Evolutionary conservation across 2,113 vertebrate genomes (phyloP).

Genomic region (Fukomys damarensis): DNA sequence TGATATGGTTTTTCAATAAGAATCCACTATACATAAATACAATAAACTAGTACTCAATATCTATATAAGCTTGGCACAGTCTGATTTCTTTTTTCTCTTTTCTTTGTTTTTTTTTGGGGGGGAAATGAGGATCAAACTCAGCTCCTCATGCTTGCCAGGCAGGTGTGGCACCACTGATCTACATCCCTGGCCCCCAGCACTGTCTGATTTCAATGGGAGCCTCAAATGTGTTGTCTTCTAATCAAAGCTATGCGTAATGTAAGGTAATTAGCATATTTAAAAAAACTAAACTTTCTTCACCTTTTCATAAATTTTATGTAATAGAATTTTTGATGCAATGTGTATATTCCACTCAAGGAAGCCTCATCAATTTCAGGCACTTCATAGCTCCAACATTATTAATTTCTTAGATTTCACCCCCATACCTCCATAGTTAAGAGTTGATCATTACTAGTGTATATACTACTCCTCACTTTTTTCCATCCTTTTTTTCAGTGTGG

Average conservation of each 20-base stretch:
- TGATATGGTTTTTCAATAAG: not conserved
- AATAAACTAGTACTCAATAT: not conserved
- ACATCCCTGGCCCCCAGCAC: too few relatives aligned
- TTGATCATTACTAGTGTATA: not conserved
- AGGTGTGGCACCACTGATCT: too few relatives aligned
- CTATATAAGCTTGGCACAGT: not conserved
- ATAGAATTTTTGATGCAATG: constrained; percentile 10
- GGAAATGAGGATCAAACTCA: too few relatives aligned
- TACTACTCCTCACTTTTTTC: not conserved
- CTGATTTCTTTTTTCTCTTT: too few relatives aligned
- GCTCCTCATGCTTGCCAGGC: too few relatives aligned
- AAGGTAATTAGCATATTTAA: constrained; percentile 38
- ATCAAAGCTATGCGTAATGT: not conserved
- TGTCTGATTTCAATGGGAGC: not conserved
- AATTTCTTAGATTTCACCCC: constrained; percentile 1
- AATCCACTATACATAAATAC: not conserved
- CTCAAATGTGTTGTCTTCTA: constrained; percentile 10
- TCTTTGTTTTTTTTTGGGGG: too few relatives aligned
- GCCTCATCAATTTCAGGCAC: not conserved
- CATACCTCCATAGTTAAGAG: not conserved
- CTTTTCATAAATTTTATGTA: constrained; percentile 26
- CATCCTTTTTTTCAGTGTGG: not conserved
- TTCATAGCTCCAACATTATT: not conserved
- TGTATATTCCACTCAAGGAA: not conserved
- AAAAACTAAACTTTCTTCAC: constrained; percentile 2